phyloP scores from a whole-genome alignment of 2,113 vertebrate species.

The Psittacula cyanocephala region DNA sequence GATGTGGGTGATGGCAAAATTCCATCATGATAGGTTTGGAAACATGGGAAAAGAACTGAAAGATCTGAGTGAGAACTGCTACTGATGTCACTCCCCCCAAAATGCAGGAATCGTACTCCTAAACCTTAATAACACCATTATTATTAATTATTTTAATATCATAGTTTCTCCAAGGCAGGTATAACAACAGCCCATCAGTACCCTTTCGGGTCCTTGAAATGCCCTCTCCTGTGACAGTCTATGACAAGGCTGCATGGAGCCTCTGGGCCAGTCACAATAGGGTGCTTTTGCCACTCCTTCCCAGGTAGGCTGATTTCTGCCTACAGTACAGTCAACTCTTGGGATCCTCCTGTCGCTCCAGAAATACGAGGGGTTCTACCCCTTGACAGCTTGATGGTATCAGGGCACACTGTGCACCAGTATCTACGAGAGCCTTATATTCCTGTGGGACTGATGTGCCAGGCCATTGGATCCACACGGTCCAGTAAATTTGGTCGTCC shows the following conservation, averaged over 20 bases:
- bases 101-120: not conserved
- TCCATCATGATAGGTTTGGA: not conserved
- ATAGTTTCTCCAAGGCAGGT: not conserved
- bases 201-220: not conserved
- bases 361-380: not conserved
- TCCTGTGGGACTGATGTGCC: not conserved
- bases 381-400: not conserved
- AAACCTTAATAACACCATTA: not conserved
- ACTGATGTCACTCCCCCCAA: not conserved
- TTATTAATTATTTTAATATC: not conserved
- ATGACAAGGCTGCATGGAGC: not conserved
- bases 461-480: not conserved
- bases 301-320: not conserved
- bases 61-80: not conserved
- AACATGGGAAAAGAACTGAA: not conserved
- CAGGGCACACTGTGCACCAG: not conserved
- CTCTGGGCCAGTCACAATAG: not conserved
- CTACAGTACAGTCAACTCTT: not conserved
- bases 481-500: not conserved
- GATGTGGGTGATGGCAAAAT: not conserved
- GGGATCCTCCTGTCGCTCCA: not conserved
- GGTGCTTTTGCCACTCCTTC: not conserved
- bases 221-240: not conserved
- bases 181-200: not conserved
- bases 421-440: not conserved